Conservation (phyloP, 2,113 vertebrate genomes). For the Proteles cristata region DNA sequence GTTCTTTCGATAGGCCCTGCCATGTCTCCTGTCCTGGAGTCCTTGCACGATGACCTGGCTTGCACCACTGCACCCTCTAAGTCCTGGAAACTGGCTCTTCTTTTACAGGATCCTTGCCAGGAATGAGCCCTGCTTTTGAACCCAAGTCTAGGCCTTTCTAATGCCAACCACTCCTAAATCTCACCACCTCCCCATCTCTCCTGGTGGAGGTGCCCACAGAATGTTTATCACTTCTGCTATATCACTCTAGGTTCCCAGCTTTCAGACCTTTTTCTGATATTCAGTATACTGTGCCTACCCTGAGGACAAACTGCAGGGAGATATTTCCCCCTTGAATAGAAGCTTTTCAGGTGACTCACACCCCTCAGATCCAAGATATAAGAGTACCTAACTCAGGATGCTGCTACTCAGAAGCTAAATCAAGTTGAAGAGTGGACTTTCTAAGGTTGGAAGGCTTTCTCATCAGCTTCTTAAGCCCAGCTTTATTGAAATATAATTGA, state of each 20-base stretch:
- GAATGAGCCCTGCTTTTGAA: not conserved
- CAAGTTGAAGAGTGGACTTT: not conserved
- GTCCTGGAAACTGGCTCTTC: not conserved
- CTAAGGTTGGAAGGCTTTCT: not conserved
- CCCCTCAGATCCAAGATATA: not conserved
- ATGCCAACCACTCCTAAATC: not conserved
- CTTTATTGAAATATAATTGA: not conserved
- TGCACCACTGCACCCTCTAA: not conserved
- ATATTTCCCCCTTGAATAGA: not conserved
- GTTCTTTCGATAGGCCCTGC: not conserved
- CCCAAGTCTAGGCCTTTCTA: not conserved
- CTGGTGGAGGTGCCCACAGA: not conserved
- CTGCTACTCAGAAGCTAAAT: not conserved
- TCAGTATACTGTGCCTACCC: not conserved
- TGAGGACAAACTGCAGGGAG: not conserved
- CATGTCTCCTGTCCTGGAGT: not conserved
- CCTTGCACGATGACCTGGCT: not conserved
- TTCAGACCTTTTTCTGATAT: not conserved
- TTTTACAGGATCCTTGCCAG: not conserved
- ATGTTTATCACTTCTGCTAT: not conserved
- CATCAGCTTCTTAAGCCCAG: not conserved
- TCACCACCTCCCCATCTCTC: not conserved
- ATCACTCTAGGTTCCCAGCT: not conserved
- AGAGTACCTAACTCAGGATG: not conserved
- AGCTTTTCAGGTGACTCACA: not conserved